Conservation (phyloP, 2,797 vertebrate species). For the Lates japonicus region DNA sequence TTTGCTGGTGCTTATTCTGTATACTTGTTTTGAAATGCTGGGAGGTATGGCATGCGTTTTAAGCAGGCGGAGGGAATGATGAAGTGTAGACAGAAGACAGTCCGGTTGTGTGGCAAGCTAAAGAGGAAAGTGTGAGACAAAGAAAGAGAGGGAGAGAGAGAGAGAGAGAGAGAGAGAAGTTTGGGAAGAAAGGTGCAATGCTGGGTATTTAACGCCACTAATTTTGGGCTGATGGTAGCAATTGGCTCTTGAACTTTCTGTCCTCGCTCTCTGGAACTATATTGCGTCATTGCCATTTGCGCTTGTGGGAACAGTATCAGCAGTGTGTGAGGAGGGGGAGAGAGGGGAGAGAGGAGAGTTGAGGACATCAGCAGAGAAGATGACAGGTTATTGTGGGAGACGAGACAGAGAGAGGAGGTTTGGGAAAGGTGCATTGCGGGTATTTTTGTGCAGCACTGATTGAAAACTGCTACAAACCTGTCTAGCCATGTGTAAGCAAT, state of each 20-base stretch:
- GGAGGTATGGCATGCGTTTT: not conserved
- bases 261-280: no score
- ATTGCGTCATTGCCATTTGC: constrained; percentile 2
- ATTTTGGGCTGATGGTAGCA: constrained; percentile 24
- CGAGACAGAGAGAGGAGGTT: not conserved
- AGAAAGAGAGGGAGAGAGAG: not conserved
- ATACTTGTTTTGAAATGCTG: not conserved
- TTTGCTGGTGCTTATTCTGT: not conserved
- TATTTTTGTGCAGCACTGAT: constrained; percentile 21
- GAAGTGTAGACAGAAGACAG: not conserved
- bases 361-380: not conserved
- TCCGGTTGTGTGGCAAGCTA: not conserved
- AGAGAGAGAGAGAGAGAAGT: not conserved
- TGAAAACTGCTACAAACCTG: not conserved
- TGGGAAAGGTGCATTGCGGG: constrained; percentile 54
- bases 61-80: not conserved
- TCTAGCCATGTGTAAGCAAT: not conserved
- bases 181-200: constrained; percentile 50
- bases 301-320: not conserved
- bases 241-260: constrained; percentile 10
- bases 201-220: constrained; percentile 52
- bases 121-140: not conserved
- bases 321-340: not conserved
- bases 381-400: not conserved
- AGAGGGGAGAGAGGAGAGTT: not conserved